phyloP scores from a whole-genome alignment of 2,113 vertebrate genomes.

The Manacus vitellinus region DNA sequence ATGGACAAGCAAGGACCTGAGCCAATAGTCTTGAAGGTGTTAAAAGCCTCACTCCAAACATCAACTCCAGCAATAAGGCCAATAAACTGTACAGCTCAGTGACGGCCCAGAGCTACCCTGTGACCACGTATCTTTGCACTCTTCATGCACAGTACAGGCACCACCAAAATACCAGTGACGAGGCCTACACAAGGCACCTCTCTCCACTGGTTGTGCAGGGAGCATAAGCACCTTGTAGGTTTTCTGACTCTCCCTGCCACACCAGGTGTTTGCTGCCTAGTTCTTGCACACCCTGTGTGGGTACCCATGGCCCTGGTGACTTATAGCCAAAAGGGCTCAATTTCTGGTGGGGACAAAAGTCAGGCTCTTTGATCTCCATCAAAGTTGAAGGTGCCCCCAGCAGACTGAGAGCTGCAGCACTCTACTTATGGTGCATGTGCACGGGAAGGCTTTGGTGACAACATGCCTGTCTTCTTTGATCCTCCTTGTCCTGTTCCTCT shows the following conservation, averaged over 20 bases:
- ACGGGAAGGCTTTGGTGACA: not conserved
- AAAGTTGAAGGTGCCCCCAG: not conserved
- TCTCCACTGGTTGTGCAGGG: not conserved
- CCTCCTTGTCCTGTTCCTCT: not conserved
- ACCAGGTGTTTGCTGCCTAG: not conserved
- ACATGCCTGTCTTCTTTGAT: not conserved
- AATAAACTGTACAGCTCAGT: not conserved
- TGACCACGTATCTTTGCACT: not conserved
- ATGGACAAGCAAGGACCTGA: not conserved
- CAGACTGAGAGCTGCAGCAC: not conserved
- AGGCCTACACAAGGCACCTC: not conserved
- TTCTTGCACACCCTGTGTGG: not conserved
- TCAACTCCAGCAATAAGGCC: not conserved
- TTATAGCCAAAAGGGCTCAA: not conserved
- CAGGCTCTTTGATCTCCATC: not conserved
- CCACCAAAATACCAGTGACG: not conserved
- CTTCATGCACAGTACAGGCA: not conserved
- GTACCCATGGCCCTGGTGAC: not conserved
- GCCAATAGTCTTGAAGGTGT: not conserved
- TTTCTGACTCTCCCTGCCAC: not conserved
- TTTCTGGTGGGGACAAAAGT: not conserved
- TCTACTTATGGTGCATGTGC: not conserved
- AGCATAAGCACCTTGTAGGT: not conserved
- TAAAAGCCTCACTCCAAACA: not conserved
- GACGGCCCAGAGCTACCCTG: not conserved